phyloP scores from a whole-genome alignment of 2,113 vertebrate species.

The Struthidea cinerea region DNA sequence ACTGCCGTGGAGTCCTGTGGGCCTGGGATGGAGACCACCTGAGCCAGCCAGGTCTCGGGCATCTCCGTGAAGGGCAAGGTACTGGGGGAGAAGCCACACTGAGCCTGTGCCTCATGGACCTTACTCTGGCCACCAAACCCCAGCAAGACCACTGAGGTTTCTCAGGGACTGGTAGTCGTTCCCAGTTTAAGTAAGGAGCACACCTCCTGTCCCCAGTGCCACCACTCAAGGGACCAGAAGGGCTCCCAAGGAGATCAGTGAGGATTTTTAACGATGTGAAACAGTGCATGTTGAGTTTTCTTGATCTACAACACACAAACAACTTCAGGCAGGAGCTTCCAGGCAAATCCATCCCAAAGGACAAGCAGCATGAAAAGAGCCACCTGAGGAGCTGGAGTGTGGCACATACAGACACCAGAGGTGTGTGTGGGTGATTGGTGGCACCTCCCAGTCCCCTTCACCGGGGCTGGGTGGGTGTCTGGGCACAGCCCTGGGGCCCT shows the following conservation, averaged over 20 bases:
- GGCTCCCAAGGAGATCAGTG: neutral
- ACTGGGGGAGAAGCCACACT: neutral
- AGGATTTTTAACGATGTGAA: neutral
- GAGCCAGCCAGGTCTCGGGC: neutral
- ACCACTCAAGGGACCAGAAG: neutral
- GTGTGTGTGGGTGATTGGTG: neutral
- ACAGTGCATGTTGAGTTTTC: neutral
- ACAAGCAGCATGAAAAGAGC: neutral
- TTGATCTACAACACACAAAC: neutral
- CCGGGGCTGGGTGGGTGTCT: neutral
- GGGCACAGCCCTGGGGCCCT: neutral
- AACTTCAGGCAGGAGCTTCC: neutral
- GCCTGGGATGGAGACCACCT: neutral
- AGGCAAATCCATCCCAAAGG: neutral
- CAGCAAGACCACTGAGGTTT: neutral
- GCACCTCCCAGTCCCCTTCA: neutral
- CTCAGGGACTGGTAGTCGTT: neutral
- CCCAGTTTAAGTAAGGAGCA: neutral
- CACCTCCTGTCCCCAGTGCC: neutral
- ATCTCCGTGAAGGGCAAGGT: neutral
- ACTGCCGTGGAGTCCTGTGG: neutral
- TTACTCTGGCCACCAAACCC: neutral
- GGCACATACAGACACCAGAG: neutral
- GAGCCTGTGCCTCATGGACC: neutral
- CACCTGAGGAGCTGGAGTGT: neutral